A percentile compares a stretch with the other conserved stretches of the same genome.
phyloP scores from a whole-genome alignment of 1,140 invertebrate genomes.

The Lucilia sericata region DNA sequence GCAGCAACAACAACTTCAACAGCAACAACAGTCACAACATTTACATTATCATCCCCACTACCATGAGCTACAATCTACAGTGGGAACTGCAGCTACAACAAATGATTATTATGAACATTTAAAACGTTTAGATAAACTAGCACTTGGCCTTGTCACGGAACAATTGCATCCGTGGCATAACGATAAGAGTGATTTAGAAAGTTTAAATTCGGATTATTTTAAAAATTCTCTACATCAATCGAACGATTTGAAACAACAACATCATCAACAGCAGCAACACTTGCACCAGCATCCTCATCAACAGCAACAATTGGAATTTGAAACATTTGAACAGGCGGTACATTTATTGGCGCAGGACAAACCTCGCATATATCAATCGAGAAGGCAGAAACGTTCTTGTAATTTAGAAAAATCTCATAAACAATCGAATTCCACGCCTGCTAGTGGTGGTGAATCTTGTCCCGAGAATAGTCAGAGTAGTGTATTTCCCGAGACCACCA shows the following conservation, averaged over 20 bases:
- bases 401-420: constrained; percentile 23
- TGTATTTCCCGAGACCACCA: constrained; percentile 63
- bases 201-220: constrained; percentile 76
- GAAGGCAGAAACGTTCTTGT: constrained; percentile 51
- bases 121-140: constrained; percentile 64
- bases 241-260: constrained; percentile 51
- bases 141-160: constrained; percentile 56
- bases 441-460: constrained; percentile 55
- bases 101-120: constrained; percentile 67
- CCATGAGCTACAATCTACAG: background rate
- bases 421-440: background rate
- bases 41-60: constrained; percentile 36
- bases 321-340: constrained; percentile 58
- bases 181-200: constrained; percentile 73
- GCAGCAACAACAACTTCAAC: constrained; percentile 43
- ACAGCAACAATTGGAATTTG: constrained; percentile 53
- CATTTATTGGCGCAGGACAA: constrained; percentile 55
- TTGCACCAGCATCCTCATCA: background rate
- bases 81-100: constrained; percentile 47
- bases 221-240: constrained; percentile 69
- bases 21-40: constrained; percentile 24
- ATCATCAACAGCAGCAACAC: constrained; percentile 49
- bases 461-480: constrained; percentile 65
- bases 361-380: constrained; percentile 62
- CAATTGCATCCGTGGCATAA: constrained; percentile 66